phyloP scores from a whole-genome alignment of 2,888 invertebrate species.

The Cheilosia grossa region DNA sequence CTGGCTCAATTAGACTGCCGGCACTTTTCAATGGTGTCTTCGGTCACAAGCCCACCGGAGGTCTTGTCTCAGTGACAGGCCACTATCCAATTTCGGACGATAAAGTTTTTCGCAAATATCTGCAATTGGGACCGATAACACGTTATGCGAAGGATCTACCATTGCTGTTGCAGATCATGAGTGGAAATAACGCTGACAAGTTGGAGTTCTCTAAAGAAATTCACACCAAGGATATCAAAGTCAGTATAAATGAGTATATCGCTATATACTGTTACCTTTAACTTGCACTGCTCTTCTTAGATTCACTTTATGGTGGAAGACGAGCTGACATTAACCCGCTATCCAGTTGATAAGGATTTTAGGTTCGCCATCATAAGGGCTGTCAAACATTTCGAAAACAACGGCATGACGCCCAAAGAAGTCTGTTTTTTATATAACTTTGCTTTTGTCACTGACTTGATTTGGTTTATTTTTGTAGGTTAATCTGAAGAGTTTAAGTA shows the following conservation, averaged over 20 bases:
- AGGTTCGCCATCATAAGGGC: slow-evolving; percentile 78
- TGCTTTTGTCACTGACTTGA: background rate
- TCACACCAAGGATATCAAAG: slow-evolving; percentile 83
- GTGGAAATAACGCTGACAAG: slow-evolving; percentile 82
- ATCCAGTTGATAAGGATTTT: slow-evolving; percentile 78
- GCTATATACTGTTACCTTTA: background rate
- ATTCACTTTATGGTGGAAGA: slow-evolving; percentile 78
- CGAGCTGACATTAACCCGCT: slow-evolving; percentile 76
- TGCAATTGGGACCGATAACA: slow-evolving; percentile 89
- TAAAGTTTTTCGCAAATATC: slow-evolving; percentile 83
- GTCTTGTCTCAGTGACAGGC: slow-evolving; percentile 85
- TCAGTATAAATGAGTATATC: slow-evolving; percentile 75
- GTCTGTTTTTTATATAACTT: slow-evolving; percentile 14
- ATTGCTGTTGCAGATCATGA: slow-evolving; percentile 87
- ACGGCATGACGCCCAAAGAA: slow-evolving; percentile 75
- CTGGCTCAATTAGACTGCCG: slow-evolving; percentile 94
- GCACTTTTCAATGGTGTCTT: slow-evolving; percentile 93
- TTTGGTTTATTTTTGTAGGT: slow-evolving; percentile 29
- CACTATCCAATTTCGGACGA: slow-evolving; percentile 86
- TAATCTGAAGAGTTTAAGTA: slow-evolving; percentile 39
- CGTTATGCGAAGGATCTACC: slow-evolving; percentile 91
- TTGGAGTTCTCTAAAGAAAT: slow-evolving; percentile 85
- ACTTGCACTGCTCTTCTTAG: slow-evolving; percentile 67
- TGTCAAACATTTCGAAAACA: slow-evolving; percentile 78
- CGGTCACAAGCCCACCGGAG: slow-evolving; percentile 92